Evolutionary conservation across 2,113 vertebrate genomes (phyloP).

Genomic region (Toxotes chatareus): DNA sequence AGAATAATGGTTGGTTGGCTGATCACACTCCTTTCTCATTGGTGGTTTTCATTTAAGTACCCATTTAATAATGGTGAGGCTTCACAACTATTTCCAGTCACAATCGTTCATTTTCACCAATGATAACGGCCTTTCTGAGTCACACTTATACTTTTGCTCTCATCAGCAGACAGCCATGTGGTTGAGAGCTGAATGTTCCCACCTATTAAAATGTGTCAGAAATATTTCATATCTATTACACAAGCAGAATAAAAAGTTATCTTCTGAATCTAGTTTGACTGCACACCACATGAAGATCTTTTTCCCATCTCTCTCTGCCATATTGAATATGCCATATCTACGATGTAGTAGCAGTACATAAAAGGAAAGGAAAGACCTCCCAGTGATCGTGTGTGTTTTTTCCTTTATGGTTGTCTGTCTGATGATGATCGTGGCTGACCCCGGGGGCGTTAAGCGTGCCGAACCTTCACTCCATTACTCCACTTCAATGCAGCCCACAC

Average conservation of each 20-base stretch:
- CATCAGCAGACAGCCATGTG: constrained; percentile 62
- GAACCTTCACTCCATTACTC: constrained; percentile 69
- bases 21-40: too few species aligned
- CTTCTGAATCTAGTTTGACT: neutral
- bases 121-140: constrained; percentile 37
- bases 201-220: constrained; percentile 66
- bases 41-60: neutral
- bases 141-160: constrained; percentile 49
- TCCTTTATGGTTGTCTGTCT: constrained; percentile 54
- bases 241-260: constrained; percentile 35
- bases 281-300: constrained; percentile 8
- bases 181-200: constrained; percentile 44
- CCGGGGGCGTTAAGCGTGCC: constrained; percentile 63
- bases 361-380: constrained; percentile 40
- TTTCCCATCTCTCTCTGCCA: neutral
- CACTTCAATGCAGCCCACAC: constrained; percentile 77
- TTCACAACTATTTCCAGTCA: constrained; percentile 6
- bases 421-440: constrained; percentile 70
- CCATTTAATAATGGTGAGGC: constrained; percentile 11
- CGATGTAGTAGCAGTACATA: constrained; percentile 14
- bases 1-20: too few species aligned
- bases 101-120: constrained; percentile 22
- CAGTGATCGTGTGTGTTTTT: constrained; percentile 20
- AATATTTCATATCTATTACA: constrained; percentile 32
- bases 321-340: constrained; percentile 33